phyloP scores from a whole-genome alignment of 2,888 invertebrate genomes.

The Aricia artaxerxes region DNA sequence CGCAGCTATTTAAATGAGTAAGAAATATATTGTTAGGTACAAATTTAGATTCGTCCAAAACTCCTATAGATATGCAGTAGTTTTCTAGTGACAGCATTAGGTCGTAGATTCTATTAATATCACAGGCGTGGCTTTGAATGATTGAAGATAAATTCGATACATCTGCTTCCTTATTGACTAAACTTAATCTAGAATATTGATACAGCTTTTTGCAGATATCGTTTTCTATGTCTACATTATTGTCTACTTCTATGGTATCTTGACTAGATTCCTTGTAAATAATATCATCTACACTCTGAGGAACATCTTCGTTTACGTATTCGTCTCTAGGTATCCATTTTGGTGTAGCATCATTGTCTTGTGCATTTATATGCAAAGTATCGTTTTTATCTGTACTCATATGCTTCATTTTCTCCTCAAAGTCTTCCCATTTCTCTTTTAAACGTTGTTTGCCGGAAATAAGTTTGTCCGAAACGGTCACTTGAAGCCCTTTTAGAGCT shows the following conservation, averaged over 20 bases:
- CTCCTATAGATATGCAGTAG: slow-evolving; percentile 67
- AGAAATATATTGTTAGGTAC: slow-evolving; percentile 70
- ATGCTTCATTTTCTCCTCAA: slow-evolving; percentile 75
- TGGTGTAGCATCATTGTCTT: slow-evolving; percentile 46
- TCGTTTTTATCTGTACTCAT: slow-evolving; percentile 59
- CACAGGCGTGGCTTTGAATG: slow-evolving; percentile 69
- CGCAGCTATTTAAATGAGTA: slow-evolving; percentile 59
- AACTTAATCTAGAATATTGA: slow-evolving; percentile 70
- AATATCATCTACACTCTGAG: slow-evolving; percentile 57
- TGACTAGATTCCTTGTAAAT: slow-evolving; percentile 75
- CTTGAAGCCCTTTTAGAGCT: slow-evolving; percentile 74
- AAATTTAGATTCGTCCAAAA: slow-evolving; percentile 64
- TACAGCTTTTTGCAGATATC: slow-evolving; percentile 65
- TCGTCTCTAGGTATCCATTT: slow-evolving; percentile 53
- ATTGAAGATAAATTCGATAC: slow-evolving; percentile 68
- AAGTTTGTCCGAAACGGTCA: slow-evolving; percentile 75
- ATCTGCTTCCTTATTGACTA: slow-evolving; percentile 66
- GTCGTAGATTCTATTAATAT: slow-evolving; percentile 68
- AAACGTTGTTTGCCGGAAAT: slow-evolving; percentile 75
- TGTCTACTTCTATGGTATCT: slow-evolving; percentile 64
- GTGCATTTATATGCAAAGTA: slow-evolving; percentile 38
- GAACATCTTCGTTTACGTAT: slow-evolving; percentile 45
- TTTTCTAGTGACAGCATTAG: slow-evolving; percentile 66
- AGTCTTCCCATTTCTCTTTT: slow-evolving; percentile 78
- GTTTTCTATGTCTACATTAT: slow-evolving; percentile 57